A percentile compares a stretch with the other conserved stretches of the same genome.
These are phyloP conservation scores for Piaya cayana DNA, from an alignment of 2,113 vertebrate genomes.

Conservation along the genomic window DNA sequence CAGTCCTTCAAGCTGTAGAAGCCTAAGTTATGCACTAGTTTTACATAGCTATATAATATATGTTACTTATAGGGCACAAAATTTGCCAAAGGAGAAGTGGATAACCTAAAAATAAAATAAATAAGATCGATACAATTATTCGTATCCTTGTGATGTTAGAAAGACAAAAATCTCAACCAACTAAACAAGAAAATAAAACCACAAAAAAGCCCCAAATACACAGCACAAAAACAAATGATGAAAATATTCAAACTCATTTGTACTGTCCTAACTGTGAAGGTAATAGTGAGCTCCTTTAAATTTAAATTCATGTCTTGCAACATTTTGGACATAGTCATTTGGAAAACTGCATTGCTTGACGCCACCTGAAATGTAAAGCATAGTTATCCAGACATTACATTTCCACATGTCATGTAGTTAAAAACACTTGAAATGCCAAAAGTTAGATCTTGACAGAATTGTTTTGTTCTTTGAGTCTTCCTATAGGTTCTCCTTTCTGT, in stretches of 20 bases:
- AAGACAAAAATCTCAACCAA: not conserved
- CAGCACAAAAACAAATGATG: rapidly evolving
- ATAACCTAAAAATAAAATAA: not conserved
- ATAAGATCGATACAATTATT: not conserved
- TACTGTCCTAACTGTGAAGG: not conserved
- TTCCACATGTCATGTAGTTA: not conserved
- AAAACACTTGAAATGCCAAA: not conserved
- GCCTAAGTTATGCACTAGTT: not conserved
- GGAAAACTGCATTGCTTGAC: not conserved
- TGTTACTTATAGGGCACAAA: not conserved
- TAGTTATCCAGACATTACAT: not conserved
- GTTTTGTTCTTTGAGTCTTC: not conserved
- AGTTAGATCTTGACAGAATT: not conserved
- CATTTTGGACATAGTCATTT: not conserved
- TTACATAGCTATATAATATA: not conserved
- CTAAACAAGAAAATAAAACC: no score
- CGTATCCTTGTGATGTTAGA: not conserved
- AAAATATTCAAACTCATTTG: rapidly evolving
- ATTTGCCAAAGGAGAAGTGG: not conserved
- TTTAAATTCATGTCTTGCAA: not conserved
- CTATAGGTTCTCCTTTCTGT: not conserved
- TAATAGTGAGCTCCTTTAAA: not conserved
- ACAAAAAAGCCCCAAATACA: not conserved
- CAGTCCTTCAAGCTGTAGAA: not conserved
- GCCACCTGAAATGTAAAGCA: not conserved